Percentiles rank a stretch among this genome's conserved stretches.
phyloP scores from a whole-genome alignment of 2,888 invertebrate species.

The Agrochola lota region DNA sequence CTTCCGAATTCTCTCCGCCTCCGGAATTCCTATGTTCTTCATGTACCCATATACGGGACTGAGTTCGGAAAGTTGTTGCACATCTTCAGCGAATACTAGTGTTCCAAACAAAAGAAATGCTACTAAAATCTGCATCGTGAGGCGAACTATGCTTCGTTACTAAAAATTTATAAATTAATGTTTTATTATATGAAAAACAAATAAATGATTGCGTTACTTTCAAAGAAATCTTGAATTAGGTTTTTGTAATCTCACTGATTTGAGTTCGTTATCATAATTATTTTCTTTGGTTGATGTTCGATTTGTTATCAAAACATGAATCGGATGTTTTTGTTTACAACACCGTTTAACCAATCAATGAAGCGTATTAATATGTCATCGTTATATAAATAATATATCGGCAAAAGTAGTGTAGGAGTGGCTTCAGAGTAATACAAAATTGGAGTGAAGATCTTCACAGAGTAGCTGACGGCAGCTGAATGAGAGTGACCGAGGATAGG shows the following conservation, averaged over 20 bases:
- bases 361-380: neutral
- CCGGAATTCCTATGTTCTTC: slow-evolving; percentile 73
- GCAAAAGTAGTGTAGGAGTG: neutral
- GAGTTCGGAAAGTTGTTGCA: slow-evolving; percentile 32
- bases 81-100: slow-evolving; percentile 64
- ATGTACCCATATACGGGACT: slow-evolving; percentile 74
- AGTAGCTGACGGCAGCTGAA: neutral
- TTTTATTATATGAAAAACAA: neutral
- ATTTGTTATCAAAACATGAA: slow-evolving; percentile 14
- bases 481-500: neutral
- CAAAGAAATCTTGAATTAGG: neutral
- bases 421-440: neutral
- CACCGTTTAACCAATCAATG: neutral
- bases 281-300: neutral
- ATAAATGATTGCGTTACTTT: slow-evolving; percentile 3
- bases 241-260: slow-evolving; percentile 22
- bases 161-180: neutral
- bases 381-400: neutral
- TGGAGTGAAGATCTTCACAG: neutral
- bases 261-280: slow-evolving; percentile 24
- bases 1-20: slow-evolving; percentile 71
- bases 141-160: neutral
- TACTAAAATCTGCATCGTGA: slow-evolving; percentile 62
- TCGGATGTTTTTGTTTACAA: slow-evolving; percentile 14
- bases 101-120: slow-evolving; percentile 63